Evolutionary conservation across 37 sponge, comb jelly and placozoan species (phyloP).

Genomic region (Theonella swinhoei): DNA sequence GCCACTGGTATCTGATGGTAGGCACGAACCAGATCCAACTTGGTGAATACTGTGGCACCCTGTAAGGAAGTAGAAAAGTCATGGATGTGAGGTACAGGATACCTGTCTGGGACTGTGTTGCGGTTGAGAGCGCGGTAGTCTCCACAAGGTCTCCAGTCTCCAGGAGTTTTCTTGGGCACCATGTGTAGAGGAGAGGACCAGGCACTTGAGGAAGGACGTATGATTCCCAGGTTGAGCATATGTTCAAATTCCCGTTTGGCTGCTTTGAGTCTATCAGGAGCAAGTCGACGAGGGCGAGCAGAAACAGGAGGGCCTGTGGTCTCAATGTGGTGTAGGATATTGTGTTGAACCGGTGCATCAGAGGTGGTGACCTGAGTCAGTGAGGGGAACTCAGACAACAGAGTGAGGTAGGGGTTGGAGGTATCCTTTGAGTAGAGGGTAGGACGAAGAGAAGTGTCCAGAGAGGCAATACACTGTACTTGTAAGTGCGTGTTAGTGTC

Average conservation of each 20-base stretch:
- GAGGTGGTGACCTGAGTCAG: slow-evolving; percentile 34
- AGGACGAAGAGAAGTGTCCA: slow-evolving; percentile 1
- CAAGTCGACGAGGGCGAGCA: slow-evolving; percentile 61
- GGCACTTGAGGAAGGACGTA: slow-evolving; percentile 63
- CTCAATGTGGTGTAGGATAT: slow-evolving; percentile 58
- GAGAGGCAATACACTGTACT: slow-evolving; percentile 23
- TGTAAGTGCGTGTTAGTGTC: slow-evolving; percentile 24
- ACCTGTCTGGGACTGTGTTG: slow-evolving; percentile 55
- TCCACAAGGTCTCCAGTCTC: slow-evolving; percentile 78
- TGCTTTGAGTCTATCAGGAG: slow-evolving; percentile 62
- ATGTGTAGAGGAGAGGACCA: slow-evolving; percentile 74
- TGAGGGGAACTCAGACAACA: slow-evolving; percentile 32
- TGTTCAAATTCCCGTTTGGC: slow-evolving; percentile 70
- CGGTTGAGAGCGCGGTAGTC: slow-evolving; percentile 78
- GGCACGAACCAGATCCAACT: slow-evolving; percentile 3
- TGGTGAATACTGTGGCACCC: slow-evolving; percentile 2
- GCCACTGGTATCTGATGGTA: slow-evolving; percentile 3
- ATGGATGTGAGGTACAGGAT: slow-evolving; percentile 55
- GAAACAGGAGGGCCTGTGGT: slow-evolving; percentile 69
- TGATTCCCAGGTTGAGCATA: slow-evolving; percentile 75
- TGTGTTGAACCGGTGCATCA: slow-evolving; percentile 26
- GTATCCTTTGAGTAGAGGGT: slow-evolving; percentile 29
- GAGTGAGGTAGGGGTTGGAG: slow-evolving; percentile 30
- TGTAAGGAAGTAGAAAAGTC: slow-evolving; percentile 4
- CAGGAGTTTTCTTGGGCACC: slow-evolving; percentile 66